Conservation (phyloP, 2,113 vertebrate species). For the Orientallactaga bullata region DNA sequence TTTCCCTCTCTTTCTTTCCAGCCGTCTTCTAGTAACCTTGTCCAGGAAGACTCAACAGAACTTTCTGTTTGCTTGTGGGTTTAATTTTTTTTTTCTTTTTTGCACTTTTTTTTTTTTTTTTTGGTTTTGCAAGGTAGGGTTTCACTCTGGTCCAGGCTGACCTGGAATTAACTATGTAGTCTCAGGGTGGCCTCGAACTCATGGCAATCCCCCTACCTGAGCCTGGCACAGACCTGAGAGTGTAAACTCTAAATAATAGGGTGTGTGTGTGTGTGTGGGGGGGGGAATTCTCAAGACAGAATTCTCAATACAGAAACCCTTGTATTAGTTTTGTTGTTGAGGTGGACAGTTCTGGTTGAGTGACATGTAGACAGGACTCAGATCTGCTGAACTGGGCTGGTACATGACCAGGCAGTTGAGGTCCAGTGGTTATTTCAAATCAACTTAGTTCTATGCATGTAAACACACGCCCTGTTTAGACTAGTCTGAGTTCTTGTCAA, state of each 20-base stretch:
- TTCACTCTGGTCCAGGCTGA: too few species aligned
- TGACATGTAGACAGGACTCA: slow-evolving; percentile 68
- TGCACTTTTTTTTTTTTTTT: too few species aligned
- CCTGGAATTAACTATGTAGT: too few species aligned
- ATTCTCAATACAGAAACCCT: slow-evolving; percentile 64
- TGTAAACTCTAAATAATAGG: slow-evolving; percentile 60
- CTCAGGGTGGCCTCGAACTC: too few species aligned
- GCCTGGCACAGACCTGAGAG: slow-evolving; percentile 69
- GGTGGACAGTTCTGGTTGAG: slow-evolving; percentile 73
- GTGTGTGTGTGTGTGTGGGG: too few species aligned
- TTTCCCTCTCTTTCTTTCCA: slow-evolving; percentile 36
- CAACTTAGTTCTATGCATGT: slow-evolving; percentile 80
- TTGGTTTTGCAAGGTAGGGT: too few species aligned
- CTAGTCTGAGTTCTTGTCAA: slow-evolving; percentile 71
- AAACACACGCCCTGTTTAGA: slow-evolving; percentile 80
- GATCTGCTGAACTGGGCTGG: slow-evolving; percentile 79
- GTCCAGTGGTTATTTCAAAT: slow-evolving; percentile 75
- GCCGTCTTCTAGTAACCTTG: slow-evolving; percentile 72
- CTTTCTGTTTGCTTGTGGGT: slow-evolving; percentile 56
- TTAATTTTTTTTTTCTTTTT: slow-evolving; percentile 11
- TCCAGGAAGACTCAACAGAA: slow-evolving; percentile 59
- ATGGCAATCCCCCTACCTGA: too few species aligned
- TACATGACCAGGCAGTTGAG: slow-evolving; percentile 82
- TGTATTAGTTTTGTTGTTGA: slow-evolving; percentile 75
- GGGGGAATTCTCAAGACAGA: too few species aligned